phyloP scores from a whole-genome alignment of 92 coral and sea anemone genomes.

The Umimayanthus kanabou region DNA sequence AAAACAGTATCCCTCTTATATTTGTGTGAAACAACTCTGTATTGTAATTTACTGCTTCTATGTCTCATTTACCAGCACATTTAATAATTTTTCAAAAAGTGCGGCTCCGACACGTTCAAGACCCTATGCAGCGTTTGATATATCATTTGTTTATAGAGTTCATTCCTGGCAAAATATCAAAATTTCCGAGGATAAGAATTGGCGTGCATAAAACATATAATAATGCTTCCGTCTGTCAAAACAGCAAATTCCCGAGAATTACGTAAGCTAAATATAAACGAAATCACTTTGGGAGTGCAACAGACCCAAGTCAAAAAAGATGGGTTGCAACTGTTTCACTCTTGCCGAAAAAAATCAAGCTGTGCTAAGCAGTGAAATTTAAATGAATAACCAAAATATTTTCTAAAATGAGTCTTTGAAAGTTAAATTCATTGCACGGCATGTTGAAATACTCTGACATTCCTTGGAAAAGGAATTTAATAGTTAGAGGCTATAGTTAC shows the following conservation, averaged over 20 bases:
- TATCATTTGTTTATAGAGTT: neutral
- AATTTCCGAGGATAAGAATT: neutral
- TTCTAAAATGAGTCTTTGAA: too few species aligned
- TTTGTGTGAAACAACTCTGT: too few species aligned
- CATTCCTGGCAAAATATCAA: neutral
- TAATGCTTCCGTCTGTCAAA: neutral
- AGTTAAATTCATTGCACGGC: too few species aligned
- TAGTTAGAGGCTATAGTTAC: too few species aligned
- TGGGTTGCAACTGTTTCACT: neutral
- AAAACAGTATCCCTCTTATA: too few species aligned
- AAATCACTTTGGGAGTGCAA: neutral
- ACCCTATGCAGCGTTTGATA: neutral
- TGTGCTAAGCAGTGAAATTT: neutral
- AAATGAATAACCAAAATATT: too few species aligned
- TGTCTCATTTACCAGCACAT: neutral
- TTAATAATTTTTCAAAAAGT: neutral
- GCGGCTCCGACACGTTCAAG: slow-evolving; percentile 9
- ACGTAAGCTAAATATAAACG: neutral
- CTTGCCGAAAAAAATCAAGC: neutral
- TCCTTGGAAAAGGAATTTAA: too few species aligned
- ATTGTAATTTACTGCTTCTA: neutral
- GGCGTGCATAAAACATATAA: neutral
- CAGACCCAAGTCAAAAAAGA: neutral
- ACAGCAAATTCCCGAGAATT: neutral
- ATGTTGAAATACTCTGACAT: too few species aligned